phyloP scores from a whole-genome alignment of 2,797 vertebrate genomes.

The Microtus agrestis region DNA sequence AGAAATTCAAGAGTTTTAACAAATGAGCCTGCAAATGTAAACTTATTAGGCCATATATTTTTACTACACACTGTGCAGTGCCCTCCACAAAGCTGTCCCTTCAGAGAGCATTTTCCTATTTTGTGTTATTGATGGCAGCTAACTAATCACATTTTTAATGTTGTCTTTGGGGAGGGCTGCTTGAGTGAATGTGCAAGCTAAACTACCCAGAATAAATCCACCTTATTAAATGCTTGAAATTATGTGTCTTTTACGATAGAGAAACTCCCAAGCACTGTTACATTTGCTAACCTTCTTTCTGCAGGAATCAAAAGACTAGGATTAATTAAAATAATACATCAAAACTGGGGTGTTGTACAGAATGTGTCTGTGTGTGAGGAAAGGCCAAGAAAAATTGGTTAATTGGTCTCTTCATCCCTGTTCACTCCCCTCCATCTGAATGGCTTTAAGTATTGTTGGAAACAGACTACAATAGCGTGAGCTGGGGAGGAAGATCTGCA shows the following conservation, averaged over 20 bases:
- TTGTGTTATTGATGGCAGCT: conserved; percentile 93
- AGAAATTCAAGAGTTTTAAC: conserved; percentile 96
- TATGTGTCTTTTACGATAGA: conserved; percentile 93
- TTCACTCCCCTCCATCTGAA: conserved; percentile 84
- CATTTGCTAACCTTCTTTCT: conserved; percentile 91
- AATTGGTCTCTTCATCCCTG: conserved; percentile 90
- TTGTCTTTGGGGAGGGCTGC: conserved; percentile 92
- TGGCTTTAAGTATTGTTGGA: conserved; percentile 83
- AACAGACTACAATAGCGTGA: conserved; percentile 70
- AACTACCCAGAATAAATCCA: conserved; percentile 94
- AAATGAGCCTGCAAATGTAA: conserved; percentile 95
- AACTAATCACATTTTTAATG: conserved; percentile 95
- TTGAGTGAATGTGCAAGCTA: conserved; percentile 92
- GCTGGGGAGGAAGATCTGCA: conserved; percentile 37
- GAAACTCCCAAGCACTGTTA: conserved; percentile 92
- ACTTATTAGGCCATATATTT: conserved; percentile 96
- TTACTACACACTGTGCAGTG: conserved; percentile 94
- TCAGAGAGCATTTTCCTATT: conserved; percentile 93
- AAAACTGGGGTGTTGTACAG: conserved; percentile 88
- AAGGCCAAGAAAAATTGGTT: conserved; percentile 91
- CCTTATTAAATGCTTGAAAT: conserved; percentile 94
- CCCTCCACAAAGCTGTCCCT: conserved; percentile 92
- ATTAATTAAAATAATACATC: conserved; percentile 95
- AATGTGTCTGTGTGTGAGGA: conserved; percentile 87
- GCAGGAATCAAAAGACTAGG: conserved; percentile 91